Conservation (phyloP, 2,113 vertebrate species). For the Hemiscyllium ocellatum region DNA sequence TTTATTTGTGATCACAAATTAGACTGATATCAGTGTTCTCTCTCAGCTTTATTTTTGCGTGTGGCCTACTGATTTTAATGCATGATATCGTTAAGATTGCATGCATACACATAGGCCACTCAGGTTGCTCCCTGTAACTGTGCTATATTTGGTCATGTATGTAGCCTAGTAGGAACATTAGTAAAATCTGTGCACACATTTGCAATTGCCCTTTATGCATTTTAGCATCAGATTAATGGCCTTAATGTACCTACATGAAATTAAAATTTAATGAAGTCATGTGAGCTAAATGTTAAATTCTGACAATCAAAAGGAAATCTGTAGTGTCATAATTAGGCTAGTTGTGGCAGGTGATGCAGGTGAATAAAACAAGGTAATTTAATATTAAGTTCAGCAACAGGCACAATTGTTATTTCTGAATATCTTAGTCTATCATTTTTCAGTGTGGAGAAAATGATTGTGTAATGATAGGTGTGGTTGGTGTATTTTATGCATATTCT, state of each 20-base stretch:
- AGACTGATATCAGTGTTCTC: background rate
- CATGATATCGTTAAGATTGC: background rate
- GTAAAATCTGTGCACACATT: background rate
- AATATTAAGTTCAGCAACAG: background rate
- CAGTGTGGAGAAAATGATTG: background rate
- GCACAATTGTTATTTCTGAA: background rate
- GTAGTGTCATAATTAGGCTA: background rate
- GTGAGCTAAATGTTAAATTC: background rate
- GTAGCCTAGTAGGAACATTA: background rate
- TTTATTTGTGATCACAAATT: background rate
- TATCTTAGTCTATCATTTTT: too few relatives aligned
- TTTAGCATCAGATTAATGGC: background rate
- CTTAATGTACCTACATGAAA: background rate
- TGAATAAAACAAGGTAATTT: background rate
- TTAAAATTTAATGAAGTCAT: background rate
- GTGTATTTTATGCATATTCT: background rate
- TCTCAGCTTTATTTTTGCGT: background rate
- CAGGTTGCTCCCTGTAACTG: background rate
- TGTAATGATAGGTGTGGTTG: background rate
- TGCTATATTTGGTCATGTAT: background rate
- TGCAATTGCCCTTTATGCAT: background rate
- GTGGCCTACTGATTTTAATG: background rate
- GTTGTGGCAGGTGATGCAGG: background rate
- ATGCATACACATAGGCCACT: background rate
- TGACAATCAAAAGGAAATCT: background rate